Evolutionary conservation across 2,888 invertebrate species (phyloP).

Genomic region (Philopedon plagiatum): DNA sequence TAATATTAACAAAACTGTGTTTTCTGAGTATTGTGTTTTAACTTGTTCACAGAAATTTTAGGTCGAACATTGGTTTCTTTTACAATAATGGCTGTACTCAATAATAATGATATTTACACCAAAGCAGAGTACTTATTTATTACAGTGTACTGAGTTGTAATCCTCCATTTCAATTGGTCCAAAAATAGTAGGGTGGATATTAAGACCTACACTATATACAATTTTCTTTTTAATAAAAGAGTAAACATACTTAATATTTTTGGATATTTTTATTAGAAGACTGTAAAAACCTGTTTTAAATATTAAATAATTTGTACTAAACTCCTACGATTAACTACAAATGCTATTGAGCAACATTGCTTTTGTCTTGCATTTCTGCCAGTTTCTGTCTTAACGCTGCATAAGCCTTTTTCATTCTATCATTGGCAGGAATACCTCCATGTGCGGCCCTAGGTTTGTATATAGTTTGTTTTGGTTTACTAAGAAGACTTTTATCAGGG

Average conservation of each 20-base stretch:
- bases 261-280: neutral
- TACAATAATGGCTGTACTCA: too few relatives aligned
- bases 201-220: too few relatives aligned
- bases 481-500: constrained; percentile 60
- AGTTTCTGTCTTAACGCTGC: constrained; percentile 52
- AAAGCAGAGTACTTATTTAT: too few relatives aligned
- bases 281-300: neutral
- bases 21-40: too few relatives aligned
- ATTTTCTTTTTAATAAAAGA: too few relatives aligned
- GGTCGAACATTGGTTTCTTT: too few relatives aligned
- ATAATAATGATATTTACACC: too few relatives aligned
- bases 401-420: constrained; percentile 56
- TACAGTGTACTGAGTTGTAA: too few relatives aligned
- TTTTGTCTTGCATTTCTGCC: constrained; percentile 35
- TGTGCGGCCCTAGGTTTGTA: constrained; percentile 55
- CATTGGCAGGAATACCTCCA: constrained; percentile 59
- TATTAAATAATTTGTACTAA: neutral
- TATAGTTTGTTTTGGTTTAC: constrained; percentile 49
- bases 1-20: too few relatives aligned
- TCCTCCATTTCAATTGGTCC: too few relatives aligned
- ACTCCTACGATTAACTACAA: constrained; percentile 3
- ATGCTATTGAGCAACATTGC: constrained; percentile 21
- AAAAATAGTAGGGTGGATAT: too few relatives aligned
- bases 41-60: too few relatives aligned
- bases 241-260: constrained; percentile 1